Evolutionary conservation across 2,888 invertebrate species (phyloP), one percentile per base, ranked within the genome.

Genomic region (Oxytorus armatus): DNA sequence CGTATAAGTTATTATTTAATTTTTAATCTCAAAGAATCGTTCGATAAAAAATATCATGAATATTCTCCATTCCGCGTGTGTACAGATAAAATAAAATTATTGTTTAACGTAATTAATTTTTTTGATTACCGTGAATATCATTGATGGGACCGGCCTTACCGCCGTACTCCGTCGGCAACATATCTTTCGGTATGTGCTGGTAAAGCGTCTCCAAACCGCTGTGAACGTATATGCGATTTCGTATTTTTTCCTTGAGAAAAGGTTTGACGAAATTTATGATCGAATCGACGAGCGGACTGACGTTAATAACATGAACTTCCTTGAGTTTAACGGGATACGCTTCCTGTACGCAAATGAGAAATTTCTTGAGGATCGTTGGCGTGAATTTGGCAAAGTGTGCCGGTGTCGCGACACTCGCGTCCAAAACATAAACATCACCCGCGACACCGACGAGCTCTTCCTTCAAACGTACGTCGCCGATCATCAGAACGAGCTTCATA

Each of bases 281-380:
- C 81, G 96, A 96, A 89, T 97, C 97, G 36, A 97, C 96, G 42
- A 97, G 91, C 0, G 97, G 96, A 0, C 96, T 96, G 2, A 96
- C 95, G 89, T 97, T 97, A 88, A 97, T 95, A 0, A 97, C 95
- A 89, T 97, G 97, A 29, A 97, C 96, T 92, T 96, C 96, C 92
- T 97, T 97, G 87, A 97, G 93, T 91, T 97, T 97, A 0, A 97
- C 97, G 3, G 97, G 97, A 91, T 97, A 97, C 3, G 97, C 97
- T 92, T 97, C 97, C 94, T 96, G 93, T 16, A 97, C 96, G 91
- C 96, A 96, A 80, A 96, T 95, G 87, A 97, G 93, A 93, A 97
- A 97, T 92, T 97, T 97, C 93, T 96, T 97, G 68, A 97, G 95
- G 65, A 96, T 92, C 0, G 95, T 93, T 0, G 97, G 97, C 0